phyloP scores from a whole-genome alignment of 2,797 vertebrate species.

The Halcyon badia region DNA sequence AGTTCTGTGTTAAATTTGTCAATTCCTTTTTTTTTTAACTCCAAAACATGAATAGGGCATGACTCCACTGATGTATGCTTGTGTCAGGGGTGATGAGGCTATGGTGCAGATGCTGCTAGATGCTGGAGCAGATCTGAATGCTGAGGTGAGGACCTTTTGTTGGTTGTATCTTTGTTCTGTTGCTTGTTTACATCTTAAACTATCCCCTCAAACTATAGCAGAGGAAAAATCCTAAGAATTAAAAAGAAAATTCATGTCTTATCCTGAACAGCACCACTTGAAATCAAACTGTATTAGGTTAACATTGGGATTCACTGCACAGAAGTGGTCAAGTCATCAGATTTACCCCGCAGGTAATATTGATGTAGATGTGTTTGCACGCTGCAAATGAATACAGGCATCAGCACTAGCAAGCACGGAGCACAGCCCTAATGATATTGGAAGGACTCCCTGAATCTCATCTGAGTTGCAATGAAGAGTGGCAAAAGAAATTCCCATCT shows the following conservation, averaged over 20 bases:
- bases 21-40: slow-evolving; percentile 71
- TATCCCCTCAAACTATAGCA: background rate
- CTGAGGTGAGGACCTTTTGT: slow-evolving; percentile 88
- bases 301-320: background rate
- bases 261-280: background rate
- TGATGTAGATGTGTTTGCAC: background rate
- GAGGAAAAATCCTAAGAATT: background rate
- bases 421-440: background rate
- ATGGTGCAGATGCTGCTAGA: slow-evolving; percentile 99
- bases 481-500: background rate
- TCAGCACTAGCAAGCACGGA: background rate
- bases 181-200: slow-evolving; percentile 39
- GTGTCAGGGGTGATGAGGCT: slow-evolving; percentile 95
- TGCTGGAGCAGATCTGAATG: slow-evolving; percentile 96
- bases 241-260: background rate
- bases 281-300: background rate
- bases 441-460: background rate
- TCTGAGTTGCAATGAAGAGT: background rate
- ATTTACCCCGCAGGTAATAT: background rate
- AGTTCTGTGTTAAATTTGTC: slow-evolving; percentile 64
- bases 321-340: background rate
- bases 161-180: slow-evolving; percentile 52
- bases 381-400: background rate
- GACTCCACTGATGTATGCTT: slow-evolving; percentile 99
- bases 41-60: slow-evolving; percentile 85